These are phyloP conservation scores for Drosophila atripex DNA, from an alignment of 2,888 invertebrate genomes.

Conservation along the genomic window DNA sequence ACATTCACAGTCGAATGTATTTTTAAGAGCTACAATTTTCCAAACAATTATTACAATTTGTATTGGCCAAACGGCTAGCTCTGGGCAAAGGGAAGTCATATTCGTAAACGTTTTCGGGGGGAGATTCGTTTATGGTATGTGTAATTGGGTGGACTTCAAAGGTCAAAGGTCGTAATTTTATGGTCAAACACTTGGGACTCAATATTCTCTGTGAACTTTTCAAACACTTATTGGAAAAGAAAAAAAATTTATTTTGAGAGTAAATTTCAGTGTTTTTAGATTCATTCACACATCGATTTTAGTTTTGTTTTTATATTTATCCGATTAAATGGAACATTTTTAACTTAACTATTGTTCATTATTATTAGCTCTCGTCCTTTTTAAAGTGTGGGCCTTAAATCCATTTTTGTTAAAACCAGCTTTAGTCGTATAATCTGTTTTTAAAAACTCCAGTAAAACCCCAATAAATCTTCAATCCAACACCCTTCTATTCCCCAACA, in stretches of 20 bases:
- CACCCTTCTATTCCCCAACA: neutral
- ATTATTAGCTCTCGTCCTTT: neutral
- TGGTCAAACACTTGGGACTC: constrained; percentile 12
- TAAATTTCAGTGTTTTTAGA: neutral
- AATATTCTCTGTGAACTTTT: neutral
- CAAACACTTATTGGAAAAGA: constrained; percentile 1
- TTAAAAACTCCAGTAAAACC: neutral
- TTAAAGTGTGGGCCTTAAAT: no score
- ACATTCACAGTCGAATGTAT: no score
- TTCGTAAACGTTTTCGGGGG: constrained; percentile 1
- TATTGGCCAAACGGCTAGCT: constrained; percentile 46
- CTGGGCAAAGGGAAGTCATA: constrained; percentile 14
- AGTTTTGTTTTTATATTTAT: neutral
- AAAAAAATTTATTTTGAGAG: neutral
- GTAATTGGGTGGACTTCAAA: constrained; percentile 43
- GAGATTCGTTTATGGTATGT: constrained; percentile 9
- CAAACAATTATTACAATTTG: constrained; percentile 73
- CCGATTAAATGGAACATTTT: neutral
- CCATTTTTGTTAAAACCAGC: no score
- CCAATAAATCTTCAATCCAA: neutral
- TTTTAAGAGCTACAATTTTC: constrained; percentile 73
- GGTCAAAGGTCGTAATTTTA: constrained; percentile 34
- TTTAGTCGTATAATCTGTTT: neutral
- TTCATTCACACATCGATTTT: neutral
- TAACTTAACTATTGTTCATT: neutral